Evolutionary conservation across 2,113 vertebrate genomes (phyloP).

Genomic region (Rostratula benghalensis): DNA sequence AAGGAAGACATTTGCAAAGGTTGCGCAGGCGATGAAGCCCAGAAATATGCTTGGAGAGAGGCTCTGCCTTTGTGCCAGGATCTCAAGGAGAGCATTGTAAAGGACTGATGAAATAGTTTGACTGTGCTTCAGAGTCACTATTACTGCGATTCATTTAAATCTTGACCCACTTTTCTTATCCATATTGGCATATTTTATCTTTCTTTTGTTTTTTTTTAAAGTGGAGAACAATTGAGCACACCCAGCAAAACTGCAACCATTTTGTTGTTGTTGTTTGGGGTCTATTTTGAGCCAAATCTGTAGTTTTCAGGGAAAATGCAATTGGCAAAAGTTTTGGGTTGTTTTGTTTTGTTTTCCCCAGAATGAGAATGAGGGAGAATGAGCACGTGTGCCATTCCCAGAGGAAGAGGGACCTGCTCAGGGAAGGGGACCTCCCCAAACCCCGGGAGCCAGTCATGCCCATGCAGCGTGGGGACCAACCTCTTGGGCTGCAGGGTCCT

Average conservation of each 20-base stretch:
- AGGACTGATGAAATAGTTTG: not conserved
- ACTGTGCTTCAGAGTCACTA: not conserved
- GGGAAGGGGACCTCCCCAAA: not conserved
- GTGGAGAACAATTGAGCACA: conserved; percentile 10
- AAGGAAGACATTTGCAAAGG: conserved; percentile 17
- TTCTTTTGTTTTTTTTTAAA: not conserved
- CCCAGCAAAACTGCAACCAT: conserved; percentile 20
- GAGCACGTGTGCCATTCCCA: no score
- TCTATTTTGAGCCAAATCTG: not conserved
- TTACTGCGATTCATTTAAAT: not conserved
- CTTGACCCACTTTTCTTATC: conserved; percentile 58
- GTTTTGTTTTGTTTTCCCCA: not conserved
- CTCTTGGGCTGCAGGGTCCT: not conserved
- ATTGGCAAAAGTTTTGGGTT: not conserved
- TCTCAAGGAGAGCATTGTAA: not conserved
- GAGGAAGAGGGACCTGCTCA: no score
- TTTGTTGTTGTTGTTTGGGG: not conserved
- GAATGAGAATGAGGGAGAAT: not conserved
- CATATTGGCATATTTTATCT: conserved; percentile 36
- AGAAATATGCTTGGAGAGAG: not conserved
- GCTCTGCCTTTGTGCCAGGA: not conserved
- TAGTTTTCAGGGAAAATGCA: not conserved
- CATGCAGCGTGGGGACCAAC: not conserved
- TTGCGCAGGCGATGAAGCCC: not conserved
- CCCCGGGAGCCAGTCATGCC: not conserved